Evolutionary conservation across 2,888 invertebrate species (phyloP).

Genomic region (Timema podura): DNA sequence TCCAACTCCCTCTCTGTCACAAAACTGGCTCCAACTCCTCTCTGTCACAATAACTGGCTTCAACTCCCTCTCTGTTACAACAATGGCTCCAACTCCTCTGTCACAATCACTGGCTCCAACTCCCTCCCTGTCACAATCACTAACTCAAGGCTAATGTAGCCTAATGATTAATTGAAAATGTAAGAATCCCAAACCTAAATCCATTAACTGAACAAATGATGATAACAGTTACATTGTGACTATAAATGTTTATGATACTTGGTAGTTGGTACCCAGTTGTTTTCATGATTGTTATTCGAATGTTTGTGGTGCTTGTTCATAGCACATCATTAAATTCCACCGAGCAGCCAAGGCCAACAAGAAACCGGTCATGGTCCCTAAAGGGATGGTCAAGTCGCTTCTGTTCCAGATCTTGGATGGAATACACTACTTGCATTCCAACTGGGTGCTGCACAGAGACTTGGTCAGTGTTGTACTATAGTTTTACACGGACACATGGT

Average conservation of each 20-base stretch:
- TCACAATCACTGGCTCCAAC: too few relatives aligned
- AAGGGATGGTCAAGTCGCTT: slow-evolving; percentile 96
- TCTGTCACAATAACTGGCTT: too few relatives aligned
- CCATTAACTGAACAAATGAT: not conserved
- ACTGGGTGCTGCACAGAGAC: slow-evolving; percentile 98
- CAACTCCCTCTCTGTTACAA: too few relatives aligned
- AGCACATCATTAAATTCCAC: slow-evolving; percentile 98
- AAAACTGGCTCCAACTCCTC: too few relatives aligned
- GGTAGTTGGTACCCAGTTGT: too few relatives aligned
- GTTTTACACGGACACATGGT: not conserved
- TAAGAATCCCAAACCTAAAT: too few relatives aligned
- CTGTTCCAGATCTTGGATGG: slow-evolving; percentile 98
- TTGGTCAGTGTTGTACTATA: slow-evolving; percentile 58
- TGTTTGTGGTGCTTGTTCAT: slow-evolving; percentile 16
- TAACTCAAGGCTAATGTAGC: too few relatives aligned
- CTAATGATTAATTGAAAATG: too few relatives aligned
- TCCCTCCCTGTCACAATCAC: too few relatives aligned
- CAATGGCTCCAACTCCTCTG: too few relatives aligned
- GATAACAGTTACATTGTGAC: slow-evolving; percentile 7
- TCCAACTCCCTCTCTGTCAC: too few relatives aligned
- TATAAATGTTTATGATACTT: not conserved
- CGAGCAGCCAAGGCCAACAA: slow-evolving; percentile 96
- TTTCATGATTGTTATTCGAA: too few relatives aligned
- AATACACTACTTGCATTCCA: slow-evolving; percentile 97
- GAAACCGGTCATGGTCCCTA: slow-evolving; percentile 92